Conservation (phyloP, 1,140 invertebrate species). For the Lucilia cuprina region DNA sequence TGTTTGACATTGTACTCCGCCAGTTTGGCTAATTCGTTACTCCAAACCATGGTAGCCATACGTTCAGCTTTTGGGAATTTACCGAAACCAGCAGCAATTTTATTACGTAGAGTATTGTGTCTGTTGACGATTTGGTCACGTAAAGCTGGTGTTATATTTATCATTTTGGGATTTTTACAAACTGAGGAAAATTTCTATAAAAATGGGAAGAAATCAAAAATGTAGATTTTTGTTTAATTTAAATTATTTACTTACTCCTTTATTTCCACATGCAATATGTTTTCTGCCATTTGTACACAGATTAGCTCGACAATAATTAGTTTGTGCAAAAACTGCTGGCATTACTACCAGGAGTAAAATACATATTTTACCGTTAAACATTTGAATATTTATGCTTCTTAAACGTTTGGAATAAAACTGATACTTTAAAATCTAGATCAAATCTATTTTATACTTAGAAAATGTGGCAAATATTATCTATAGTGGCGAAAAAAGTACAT, state of each 20-base stretch:
- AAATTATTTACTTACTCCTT: neutral
- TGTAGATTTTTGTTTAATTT: neutral
- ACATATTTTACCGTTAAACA: neutral
- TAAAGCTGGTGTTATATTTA: slow-evolving; percentile 16
- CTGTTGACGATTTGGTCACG: slow-evolving; percentile 8
- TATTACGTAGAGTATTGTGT: slow-evolving; percentile 37
- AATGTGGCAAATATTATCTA: too few species aligned
- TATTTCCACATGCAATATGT: neutral
- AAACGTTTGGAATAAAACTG: neutral
- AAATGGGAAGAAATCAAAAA: neutral
- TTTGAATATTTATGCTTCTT: neutral
- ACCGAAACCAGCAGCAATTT: slow-evolving; percentile 35
- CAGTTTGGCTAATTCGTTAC: slow-evolving; percentile 45
- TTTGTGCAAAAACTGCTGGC: neutral
- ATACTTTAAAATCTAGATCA: neutral
- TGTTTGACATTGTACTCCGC: slow-evolving; percentile 46
- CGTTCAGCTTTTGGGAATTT: slow-evolving; percentile 38
- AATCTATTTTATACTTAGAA: neutral
- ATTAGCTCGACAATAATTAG: neutral
- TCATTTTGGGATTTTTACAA: slow-evolving; percentile 15
- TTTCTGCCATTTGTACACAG: neutral
- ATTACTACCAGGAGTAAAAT: neutral
- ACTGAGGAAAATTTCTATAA: neutral
- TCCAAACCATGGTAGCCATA: slow-evolving; percentile 49
- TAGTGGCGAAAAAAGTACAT: too few species aligned